Conservation (phyloP, 2,113 vertebrate genomes). For the Amblyornis subalaris region DNA sequence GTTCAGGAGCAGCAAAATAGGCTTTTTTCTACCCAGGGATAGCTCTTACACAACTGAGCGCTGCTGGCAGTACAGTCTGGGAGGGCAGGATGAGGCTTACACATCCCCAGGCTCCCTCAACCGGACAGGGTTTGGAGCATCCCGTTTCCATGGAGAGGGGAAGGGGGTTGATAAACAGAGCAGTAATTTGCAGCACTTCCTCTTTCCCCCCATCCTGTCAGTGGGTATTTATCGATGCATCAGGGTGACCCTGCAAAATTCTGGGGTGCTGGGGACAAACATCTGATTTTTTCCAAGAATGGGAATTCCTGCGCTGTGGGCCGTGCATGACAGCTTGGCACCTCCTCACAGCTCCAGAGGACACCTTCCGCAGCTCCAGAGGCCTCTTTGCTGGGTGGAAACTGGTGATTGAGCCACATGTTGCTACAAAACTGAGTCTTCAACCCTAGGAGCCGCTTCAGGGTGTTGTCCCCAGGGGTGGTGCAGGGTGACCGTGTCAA, state of each 20-base stretch:
- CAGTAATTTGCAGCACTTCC: background rate
- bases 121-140: background rate
- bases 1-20: background rate
- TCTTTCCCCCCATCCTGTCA: background rate
- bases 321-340: background rate
- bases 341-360: background rate
- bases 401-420: background rate
- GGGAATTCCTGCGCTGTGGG: background rate
- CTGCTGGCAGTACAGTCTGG: background rate
- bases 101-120: background rate
- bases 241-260: background rate
- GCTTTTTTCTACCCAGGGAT: background rate
- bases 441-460: background rate
- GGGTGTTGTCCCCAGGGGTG: background rate
- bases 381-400: background rate
- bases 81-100: background rate
- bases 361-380: background rate
- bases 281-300: background rate
- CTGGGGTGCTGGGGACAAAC: background rate
- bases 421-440: background rate
- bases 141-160: background rate
- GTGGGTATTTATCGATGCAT: background rate
- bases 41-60: background rate
- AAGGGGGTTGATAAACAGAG: background rate
- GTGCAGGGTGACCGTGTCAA: accelerated